Evolutionary conservation across 2,113 vertebrate genomes (phyloP), one percentile per base, ranked within the genome.

Genomic region (Myotis davidii): DNA sequence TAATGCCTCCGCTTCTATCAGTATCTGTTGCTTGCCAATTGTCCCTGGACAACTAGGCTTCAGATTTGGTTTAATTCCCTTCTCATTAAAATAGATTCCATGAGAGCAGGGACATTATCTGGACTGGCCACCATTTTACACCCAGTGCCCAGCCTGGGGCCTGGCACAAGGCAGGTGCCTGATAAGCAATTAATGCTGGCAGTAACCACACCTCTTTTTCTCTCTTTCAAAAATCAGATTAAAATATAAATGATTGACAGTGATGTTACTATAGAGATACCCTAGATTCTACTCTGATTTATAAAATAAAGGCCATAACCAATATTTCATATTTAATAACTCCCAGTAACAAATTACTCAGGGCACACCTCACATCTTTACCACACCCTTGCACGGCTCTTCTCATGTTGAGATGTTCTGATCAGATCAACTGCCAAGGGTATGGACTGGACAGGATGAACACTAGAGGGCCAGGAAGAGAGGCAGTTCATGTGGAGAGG

Each of bases 161-260:
- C 78, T 25, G 54, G 54, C 39, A 74, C 0, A 0, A 74, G n/a
- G 69, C 32, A 87, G 70, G 42, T 64, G 13, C 70, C 20, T 45
- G 29, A 13, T 27, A 37, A 56, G 21, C 54, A 85, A 23, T 56
- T 7, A n/a, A 48, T 45, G 7, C 45, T 13, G 25, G 3, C 8
- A 4, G 18, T 83, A 48, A 94, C n/a, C 37, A 37, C 12, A 37
- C 12, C 59, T n/a, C 32, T 91, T 78, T 54, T 88, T 25, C 50
- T 86, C 34, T 85, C 61, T 94, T 93, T 67, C 77, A 84, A 83
- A 95, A 94, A 37, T 32, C 25, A 54, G 34, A 16, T 10, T 70
- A n/a, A 17, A 74, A 86, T 65, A 86, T n/a, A 85, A 93, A 32
- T 86, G 29, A 77, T 29, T 48, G 29, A 64, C 88, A 96, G 18